Conservation (phyloP, 92 coral and sea anemone species). For the Pocillopora meandrina region DNA sequence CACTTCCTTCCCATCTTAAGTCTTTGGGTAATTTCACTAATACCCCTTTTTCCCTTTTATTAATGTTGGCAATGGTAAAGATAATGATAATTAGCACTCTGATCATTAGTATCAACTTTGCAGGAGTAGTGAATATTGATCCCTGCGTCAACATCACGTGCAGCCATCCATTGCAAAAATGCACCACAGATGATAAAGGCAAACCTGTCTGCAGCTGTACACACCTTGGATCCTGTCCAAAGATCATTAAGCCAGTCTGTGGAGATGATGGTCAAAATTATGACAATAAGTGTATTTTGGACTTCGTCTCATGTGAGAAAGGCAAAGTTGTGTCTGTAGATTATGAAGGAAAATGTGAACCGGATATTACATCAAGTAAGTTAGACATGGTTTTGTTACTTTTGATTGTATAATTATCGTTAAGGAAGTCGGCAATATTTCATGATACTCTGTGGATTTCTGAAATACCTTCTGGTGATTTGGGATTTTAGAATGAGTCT, state of each 20-base stretch:
- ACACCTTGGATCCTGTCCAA: neutral
- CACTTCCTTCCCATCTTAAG: slow-evolving; percentile 41
- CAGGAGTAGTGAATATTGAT: neutral
- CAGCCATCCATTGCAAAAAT: slow-evolving; percentile 54
- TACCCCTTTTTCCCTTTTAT: too few species aligned
- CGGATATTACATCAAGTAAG: neutral
- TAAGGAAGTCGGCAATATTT: too few species aligned
- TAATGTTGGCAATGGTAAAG: too few species aligned
- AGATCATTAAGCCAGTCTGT: slow-evolving; percentile 44
- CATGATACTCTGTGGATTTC: too few species aligned
- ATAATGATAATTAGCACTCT: too few species aligned
- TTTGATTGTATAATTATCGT: too few species aligned
- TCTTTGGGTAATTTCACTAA: neutral
- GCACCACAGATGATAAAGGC: slow-evolving; percentile 26
- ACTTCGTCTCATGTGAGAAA: slow-evolving; percentile 16
- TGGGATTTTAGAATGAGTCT: too few species aligned
- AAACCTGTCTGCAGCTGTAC: slow-evolving; percentile 60
- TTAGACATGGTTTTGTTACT: neutral
- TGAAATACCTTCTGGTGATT: too few species aligned
- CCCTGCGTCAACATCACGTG: slow-evolving; percentile 34
- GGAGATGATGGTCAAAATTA: slow-evolving; percentile 61
- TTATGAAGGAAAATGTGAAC: slow-evolving; percentile 26
- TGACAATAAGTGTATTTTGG: slow-evolving; percentile 40
- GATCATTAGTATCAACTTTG: neutral
- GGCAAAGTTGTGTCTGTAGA: slow-evolving; percentile 34